These are phyloP conservation scores for Chionoecetes opilio DNA, from an alignment of 1,140 invertebrate species.

Conservation along the genomic window DNA sequence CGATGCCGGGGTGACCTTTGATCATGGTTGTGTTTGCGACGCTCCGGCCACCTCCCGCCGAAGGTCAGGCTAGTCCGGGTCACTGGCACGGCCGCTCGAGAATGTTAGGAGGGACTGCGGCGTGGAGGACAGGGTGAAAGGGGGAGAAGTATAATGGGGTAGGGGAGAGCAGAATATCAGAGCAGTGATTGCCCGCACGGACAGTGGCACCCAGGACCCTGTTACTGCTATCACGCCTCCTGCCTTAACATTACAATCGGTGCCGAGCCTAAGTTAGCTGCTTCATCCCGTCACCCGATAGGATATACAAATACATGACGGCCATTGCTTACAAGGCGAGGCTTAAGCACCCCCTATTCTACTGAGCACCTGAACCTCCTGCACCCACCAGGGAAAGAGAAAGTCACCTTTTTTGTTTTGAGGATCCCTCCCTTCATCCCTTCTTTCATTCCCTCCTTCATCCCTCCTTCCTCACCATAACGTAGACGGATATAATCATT, in stretches of 20 bases:
- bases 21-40: background rate
- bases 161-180: background rate
- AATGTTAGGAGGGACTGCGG: background rate
- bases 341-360: background rate
- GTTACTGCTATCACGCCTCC: background rate
- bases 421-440: background rate
- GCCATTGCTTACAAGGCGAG: background rate
- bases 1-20: background rate
- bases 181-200: background rate
- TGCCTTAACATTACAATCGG: background rate
- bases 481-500: background rate
- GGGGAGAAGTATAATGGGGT: background rate
- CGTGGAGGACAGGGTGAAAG: background rate
- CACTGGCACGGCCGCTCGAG: background rate
- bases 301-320: background rate
- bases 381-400: background rate
- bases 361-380: background rate
- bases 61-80: constrained; percentile 24
- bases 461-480: background rate
- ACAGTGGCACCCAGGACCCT: background rate
- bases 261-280: background rate
- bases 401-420: background rate
- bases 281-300: background rate
- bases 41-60: background rate
- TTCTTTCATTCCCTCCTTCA: too few relatives aligned